Base-by-base conservation (phyloP, 2,797 vertebrate genomes). In the Emydoidea blandingii region DNA sequence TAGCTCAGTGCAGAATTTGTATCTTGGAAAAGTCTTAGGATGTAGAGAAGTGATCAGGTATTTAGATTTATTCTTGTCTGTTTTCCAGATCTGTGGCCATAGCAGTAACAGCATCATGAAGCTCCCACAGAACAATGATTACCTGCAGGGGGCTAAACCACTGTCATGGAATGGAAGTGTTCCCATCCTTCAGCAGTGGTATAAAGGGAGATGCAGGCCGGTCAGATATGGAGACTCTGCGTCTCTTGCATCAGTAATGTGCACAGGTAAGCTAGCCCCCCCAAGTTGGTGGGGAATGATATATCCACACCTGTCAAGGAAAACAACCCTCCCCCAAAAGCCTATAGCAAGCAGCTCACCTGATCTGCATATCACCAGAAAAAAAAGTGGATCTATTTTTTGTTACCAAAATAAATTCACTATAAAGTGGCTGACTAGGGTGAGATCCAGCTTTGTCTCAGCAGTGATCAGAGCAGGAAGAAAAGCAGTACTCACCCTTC, bases 171-270 rank as follows among this genome's bases (percentile, higher is more conserved):
- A 96, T 90, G 98, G 99, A 92, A 99, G 99, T 29, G 96, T 99
- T 88, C 98, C 98, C 85, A 98, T 99, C 87, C 97, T 99, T 68
- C 98, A 91, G 19, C 98, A 97, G 83, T 99, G 99, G 99, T 95
- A 98, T 72, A 91, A 84, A 1, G 97, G 97, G 81, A 97, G 98
- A 34, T 99, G 98, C 94, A 97, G 98, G 72, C 98, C 99, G 0
- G 98, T 99, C 91, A 98, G 98, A 92, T 99, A 97, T 4, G 98
- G 98, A 25, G 98, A 99, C 96, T 99, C 98, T 95, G 99, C 98
- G 98, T 98, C 99, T 90, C 98, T 99, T 95, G 98, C 98, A 92
- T 98, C 99, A 47, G 98, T 99, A 41, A 98, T 98, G 95, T 99
- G 98, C 92, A 98, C 98, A 97, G 97, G 98, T 99, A 97, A 91